Conservation (phyloP, 2,888 invertebrate genomes). For the Sinentomon sp. region DNA sequence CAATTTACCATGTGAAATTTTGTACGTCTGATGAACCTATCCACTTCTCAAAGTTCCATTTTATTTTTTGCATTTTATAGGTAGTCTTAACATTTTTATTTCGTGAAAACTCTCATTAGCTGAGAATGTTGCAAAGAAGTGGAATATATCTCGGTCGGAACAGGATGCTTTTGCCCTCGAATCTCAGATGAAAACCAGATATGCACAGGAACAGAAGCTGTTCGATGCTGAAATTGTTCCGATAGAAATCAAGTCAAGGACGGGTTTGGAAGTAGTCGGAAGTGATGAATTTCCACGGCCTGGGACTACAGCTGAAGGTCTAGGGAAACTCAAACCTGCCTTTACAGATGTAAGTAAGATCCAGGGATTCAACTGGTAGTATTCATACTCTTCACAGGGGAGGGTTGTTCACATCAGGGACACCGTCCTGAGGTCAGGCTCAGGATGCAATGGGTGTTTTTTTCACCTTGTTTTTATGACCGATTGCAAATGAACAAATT, state of each 20-base stretch:
- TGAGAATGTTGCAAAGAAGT: conserved; percentile 42
- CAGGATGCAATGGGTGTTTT: too few relatives aligned
- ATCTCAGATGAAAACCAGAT: conserved; percentile 36
- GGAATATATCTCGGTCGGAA: conserved; percentile 31
- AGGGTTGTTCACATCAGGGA: too few relatives aligned
- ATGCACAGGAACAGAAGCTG: conserved; percentile 30
- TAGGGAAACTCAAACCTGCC: conserved; percentile 33
- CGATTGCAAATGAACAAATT: too few relatives aligned
- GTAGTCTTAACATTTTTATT: too few relatives aligned
- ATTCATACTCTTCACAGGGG: too few relatives aligned
- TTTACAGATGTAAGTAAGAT: too few relatives aligned
- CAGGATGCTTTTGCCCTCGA: conserved; percentile 39
- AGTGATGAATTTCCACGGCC: conserved; percentile 41
- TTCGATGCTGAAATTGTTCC: conserved; percentile 43
- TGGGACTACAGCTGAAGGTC: conserved; percentile 29
- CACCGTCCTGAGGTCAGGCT: too few relatives aligned
- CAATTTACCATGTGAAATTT: too few relatives aligned
- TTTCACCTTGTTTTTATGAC: too few relatives aligned
- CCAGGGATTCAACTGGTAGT: too few relatives aligned
- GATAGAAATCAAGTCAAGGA: conserved; percentile 25
- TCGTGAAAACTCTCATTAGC: too few relatives aligned
- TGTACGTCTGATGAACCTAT: not conserved
- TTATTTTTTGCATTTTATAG: not conserved
- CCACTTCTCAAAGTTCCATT: not conserved
- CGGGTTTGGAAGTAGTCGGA: conserved; percentile 23